These are phyloP conservation scores for Phataginus tricuspis DNA, from an alignment of 2,797 vertebrate species.

Conservation along the genomic window DNA sequence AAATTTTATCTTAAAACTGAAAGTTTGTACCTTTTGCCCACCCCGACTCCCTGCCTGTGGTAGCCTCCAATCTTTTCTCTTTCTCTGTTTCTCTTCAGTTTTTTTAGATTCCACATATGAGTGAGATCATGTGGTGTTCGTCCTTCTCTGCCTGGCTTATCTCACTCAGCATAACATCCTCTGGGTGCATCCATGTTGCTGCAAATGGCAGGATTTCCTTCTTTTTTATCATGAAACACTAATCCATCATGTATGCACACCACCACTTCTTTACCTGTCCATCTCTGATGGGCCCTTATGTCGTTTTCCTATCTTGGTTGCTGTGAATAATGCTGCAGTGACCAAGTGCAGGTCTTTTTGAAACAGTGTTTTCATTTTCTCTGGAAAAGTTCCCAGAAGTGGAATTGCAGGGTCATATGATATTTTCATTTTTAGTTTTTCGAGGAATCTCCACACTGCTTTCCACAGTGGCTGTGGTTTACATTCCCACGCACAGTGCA, in stretches of 20 bases:
- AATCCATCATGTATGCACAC: accelerated
- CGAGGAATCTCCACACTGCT: accelerated
- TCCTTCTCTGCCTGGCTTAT: neutral
- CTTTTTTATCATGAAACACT: accelerated
- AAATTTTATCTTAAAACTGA: no score
- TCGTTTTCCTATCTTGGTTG: accelerated
- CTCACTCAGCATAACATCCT: accelerated
- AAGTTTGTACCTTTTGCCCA: neutral
- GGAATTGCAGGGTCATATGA: accelerated
- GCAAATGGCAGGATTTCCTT: neutral
- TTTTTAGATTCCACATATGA: neutral
- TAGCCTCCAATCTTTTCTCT: neutral
- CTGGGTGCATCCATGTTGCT: accelerated
- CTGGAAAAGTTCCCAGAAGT: neutral
- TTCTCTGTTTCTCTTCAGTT: neutral
- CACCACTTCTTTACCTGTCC: accelerated
- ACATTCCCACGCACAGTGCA: accelerated
- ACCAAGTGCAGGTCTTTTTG: accelerated
- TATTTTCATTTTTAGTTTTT: accelerated
- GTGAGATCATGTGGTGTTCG: accelerated
- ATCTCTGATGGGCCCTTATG: accelerated
- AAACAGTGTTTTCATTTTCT: neutral
- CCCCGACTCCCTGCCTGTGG: no score
- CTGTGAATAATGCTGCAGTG: accelerated
- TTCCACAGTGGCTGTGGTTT: accelerated